Evolutionary conservation across 2,797 vertebrate species (phyloP).

Genomic region (Eptatretus atami): DNA sequence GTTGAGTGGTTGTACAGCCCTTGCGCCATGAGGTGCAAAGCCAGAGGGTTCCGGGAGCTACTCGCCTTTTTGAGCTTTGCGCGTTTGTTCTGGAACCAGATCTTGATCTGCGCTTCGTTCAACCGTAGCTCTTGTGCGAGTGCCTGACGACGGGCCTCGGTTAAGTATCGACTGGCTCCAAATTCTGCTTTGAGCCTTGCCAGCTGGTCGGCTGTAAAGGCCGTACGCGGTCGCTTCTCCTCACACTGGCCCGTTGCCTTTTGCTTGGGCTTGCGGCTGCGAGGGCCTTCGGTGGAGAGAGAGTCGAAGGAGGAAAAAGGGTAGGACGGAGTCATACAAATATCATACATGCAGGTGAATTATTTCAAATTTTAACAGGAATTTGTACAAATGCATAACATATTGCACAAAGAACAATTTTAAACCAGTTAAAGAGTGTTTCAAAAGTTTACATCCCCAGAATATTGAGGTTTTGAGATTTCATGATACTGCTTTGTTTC

Average conservation of each 20-base stretch:
- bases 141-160: slow-evolving; percentile 53
- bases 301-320: too few species aligned
- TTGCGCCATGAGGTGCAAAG: slow-evolving; percentile 67
- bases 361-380: too few species aligned
- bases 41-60: slow-evolving; percentile 43
- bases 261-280: slow-evolving; percentile 95
- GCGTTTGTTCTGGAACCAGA: slow-evolving; percentile 83
- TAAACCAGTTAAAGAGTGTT: too few species aligned
- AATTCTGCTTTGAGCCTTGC: slow-evolving; percentile 67
- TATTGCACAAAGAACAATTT: too few species aligned
- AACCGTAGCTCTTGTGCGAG: slow-evolving; percentile 58
- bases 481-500: too few species aligned
- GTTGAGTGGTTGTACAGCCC: slow-evolving; percentile 82
- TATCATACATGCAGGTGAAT: too few species aligned
- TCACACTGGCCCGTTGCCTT: slow-evolving; percentile 44
- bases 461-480: too few species aligned
- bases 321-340: too few species aligned
- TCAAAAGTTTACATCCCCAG: too few species aligned
- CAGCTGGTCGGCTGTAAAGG: slow-evolving; percentile 69
- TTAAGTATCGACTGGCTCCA: slow-evolving; percentile 61
- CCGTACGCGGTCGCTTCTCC: slow-evolving; percentile 64
- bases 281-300: slow-evolving; percentile 27
- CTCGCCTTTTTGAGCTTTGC: slow-evolving; percentile 76
- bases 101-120: slow-evolving; percentile 79
- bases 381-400: too few species aligned